Evolutionary conservation across 2,888 invertebrate species (phyloP).

Genomic region (Smittia sp.): DNA sequence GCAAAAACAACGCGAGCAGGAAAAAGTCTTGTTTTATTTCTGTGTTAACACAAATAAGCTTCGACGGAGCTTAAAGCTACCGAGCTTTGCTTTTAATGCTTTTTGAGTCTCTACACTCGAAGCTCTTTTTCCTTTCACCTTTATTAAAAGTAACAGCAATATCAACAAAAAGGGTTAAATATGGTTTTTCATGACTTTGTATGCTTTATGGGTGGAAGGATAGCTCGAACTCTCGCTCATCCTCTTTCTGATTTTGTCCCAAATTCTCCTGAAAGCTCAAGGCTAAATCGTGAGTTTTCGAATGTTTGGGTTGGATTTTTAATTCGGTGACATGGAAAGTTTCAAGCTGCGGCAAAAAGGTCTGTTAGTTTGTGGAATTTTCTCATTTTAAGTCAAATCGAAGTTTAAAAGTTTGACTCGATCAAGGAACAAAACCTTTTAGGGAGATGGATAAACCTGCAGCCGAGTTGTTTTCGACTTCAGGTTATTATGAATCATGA

Average conservation of each 20-base stretch:
- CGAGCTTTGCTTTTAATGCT: background rate
- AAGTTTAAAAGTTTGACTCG: too few relatives aligned
- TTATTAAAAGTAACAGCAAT: too few relatives aligned
- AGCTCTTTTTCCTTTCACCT: too few relatives aligned
- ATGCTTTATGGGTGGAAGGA: background rate
- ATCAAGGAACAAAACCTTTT: too few relatives aligned
- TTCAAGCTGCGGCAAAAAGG: background rate
- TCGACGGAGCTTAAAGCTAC: background rate
- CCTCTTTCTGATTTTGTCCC: background rate
- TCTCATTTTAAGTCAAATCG: too few relatives aligned
- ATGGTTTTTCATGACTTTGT: background rate
- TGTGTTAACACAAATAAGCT: background rate
- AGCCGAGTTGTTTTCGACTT: too few relatives aligned
- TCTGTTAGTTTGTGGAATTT: too few relatives aligned
- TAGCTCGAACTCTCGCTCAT: background rate
- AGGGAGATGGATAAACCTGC: too few relatives aligned
- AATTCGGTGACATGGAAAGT: too few relatives aligned
- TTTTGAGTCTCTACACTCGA: background rate
- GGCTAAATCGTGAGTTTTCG: background rate
- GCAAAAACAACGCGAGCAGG: background rate
- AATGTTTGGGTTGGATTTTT: background rate
- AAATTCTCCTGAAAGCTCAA: background rate
- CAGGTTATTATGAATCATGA: too few relatives aligned
- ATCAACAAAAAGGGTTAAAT: slow-evolving; percentile 2
- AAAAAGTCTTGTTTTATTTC: background rate